phyloP scores from a whole-genome alignment of 2,113 vertebrate genomes.

The Mesocricetus auratus region DNA sequence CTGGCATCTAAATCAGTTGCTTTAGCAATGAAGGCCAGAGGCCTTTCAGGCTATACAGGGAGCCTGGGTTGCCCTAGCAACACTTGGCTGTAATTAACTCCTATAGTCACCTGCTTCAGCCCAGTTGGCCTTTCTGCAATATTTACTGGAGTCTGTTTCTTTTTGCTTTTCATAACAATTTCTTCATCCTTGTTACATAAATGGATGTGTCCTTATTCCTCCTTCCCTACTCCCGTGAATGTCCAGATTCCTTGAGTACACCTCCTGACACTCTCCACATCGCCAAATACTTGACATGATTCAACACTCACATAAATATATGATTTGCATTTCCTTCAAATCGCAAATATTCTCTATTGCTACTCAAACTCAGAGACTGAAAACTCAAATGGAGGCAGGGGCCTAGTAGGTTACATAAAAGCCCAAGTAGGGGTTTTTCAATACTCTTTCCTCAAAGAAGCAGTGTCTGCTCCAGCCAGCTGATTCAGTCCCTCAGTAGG shows the following conservation, averaged over 20 bases:
- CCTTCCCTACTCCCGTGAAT: not conserved
- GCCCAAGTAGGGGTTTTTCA: not conserved
- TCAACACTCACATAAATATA: constrained; percentile 40
- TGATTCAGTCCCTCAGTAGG: constrained; percentile 51
- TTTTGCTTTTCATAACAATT: constrained; percentile 65
- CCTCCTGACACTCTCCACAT: constrained; percentile 37
- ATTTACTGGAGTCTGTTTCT: constrained; percentile 26
- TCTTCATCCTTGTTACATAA: constrained; percentile 53
- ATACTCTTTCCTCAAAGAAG: constrained; percentile 43
- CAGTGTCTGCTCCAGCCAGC: not conserved
- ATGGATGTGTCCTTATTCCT: constrained; percentile 54
- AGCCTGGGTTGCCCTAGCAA: constrained; percentile 76
- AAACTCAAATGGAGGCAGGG: constrained; percentile 33
- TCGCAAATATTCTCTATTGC: constrained; percentile 50
- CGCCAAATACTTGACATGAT: constrained; percentile 67
- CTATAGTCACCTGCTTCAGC: constrained; percentile 60
- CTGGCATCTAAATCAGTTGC: constrained; percentile 63
- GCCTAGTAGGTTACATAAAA: constrained; percentile 25
- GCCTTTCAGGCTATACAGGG: constrained; percentile 39
- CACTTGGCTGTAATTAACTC: constrained; percentile 72
- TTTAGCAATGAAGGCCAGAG: constrained; percentile 55
- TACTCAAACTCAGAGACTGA: constrained; percentile 35
- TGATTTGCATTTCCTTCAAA: constrained; percentile 66
- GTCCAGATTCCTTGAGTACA: constrained; percentile 59
- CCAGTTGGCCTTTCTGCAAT: constrained; percentile 55